Conservation (phyloP, 1,140 invertebrate species). For the Scaptomyza hsui region DNA sequence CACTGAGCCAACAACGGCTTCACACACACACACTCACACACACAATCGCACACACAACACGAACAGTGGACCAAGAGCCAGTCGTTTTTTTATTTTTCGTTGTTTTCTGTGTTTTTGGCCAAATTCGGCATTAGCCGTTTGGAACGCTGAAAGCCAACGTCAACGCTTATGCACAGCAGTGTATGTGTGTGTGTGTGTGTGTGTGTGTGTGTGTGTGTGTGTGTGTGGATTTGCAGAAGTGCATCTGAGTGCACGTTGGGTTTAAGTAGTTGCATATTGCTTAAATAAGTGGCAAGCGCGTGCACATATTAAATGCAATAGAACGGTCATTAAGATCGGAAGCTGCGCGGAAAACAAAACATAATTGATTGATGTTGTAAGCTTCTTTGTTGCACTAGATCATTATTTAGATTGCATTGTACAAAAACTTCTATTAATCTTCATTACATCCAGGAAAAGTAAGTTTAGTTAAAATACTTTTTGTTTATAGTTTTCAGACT, state of each 20-base stretch:
- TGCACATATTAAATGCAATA: not conserved
- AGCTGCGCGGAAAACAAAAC: constrained; percentile 1
- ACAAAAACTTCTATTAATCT: no score
- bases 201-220: no score
- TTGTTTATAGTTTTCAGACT: no score
- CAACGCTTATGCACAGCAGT: no score
- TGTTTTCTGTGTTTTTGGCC: constrained; percentile 33
- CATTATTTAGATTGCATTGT: no score
- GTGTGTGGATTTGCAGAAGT: no score
- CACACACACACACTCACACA: not conserved
- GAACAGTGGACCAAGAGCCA: constrained; percentile 28
- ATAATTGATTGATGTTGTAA: not conserved
- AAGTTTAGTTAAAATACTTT: no score
- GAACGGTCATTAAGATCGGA: not conserved
- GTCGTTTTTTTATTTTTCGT: constrained; percentile 8
- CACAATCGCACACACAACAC: constrained; percentile 2
- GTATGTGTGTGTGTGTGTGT: no score
- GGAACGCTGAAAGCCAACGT: constrained; percentile 62
- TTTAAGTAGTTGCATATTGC: constrained; percentile 6
- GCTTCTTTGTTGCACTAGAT: not conserved
- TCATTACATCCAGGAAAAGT: no score
- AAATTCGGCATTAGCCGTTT: constrained; percentile 46
- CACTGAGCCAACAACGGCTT: constrained; percentile 47
- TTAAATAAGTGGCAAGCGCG: constrained; percentile 6
- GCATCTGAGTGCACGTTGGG: constrained; percentile 19